Evolutionary conservation across 2,888 invertebrate species (phyloP).

Genomic region (Maniola hyperantus): DNA sequence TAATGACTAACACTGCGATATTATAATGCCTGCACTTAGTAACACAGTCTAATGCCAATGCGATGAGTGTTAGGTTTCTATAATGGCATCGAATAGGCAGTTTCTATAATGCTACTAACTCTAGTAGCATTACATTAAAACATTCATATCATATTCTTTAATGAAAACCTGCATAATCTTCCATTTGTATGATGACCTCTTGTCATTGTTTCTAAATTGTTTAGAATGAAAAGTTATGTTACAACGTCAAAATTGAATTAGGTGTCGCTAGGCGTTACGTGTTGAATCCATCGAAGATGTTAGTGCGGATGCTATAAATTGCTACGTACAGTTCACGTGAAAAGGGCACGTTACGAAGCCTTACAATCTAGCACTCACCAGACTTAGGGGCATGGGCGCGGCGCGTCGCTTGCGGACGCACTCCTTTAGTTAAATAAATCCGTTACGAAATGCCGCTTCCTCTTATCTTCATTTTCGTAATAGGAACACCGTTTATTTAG

Average conservation of each 20-base stretch:
- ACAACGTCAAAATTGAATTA: constrained; percentile 15
- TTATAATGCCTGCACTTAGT: not conserved
- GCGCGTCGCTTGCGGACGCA: constrained; percentile 71
- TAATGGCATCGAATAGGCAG: not conserved
- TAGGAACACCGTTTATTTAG: constrained; percentile 65
- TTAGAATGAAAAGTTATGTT: not conserved
- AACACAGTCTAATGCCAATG: not conserved
- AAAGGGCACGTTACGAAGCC: constrained; percentile 75
- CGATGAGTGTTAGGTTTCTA: not conserved
- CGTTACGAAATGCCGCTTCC: constrained; percentile 66
- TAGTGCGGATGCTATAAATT: constrained; percentile 18
- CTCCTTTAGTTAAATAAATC: constrained; percentile 74
- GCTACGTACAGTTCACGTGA: constrained; percentile 52
- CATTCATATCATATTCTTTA: not conserved
- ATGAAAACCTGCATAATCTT: not conserved
- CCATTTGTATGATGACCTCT: not conserved
- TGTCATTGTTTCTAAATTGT: not conserved
- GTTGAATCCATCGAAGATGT: constrained; percentile 14
- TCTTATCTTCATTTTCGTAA: constrained; percentile 62
- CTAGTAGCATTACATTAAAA: no score
- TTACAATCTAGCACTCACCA: constrained; percentile 80
- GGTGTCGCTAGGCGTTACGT: not conserved
- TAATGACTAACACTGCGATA: not conserved
- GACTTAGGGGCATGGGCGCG: constrained; percentile 79
- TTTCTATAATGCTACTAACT: not conserved